Percentiles rank a stretch among this genome's conserved stretches.
phyloP scores from a whole-genome alignment of 2,113 vertebrate species.

The Mesitornis unicolor region DNA sequence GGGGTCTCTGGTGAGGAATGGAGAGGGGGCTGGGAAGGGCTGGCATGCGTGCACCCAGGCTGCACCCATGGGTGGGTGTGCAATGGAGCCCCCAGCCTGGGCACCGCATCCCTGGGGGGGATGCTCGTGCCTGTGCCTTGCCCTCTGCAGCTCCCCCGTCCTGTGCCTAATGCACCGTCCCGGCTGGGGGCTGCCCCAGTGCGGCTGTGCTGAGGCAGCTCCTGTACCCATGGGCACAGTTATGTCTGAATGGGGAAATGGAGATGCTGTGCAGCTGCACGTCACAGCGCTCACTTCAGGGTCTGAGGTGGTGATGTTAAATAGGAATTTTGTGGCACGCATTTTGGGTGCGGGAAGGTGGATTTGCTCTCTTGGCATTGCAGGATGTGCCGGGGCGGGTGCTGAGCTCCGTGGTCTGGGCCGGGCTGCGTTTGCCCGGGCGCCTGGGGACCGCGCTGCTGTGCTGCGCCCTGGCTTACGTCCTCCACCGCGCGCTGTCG shows the following conservation, averaged over 20 bases:
- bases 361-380: neutral
- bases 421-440: neutral
- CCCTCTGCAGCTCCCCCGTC: neutral
- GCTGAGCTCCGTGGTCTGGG: neutral
- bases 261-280: fast-evolving
- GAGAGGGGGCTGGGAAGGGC: neutral
- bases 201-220: neutral
- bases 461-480: constrained; percentile 10
- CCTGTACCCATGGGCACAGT: fast-evolving
- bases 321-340: fast-evolving
- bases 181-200: no score
- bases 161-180: no score
- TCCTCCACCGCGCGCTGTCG: neutral
- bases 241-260: fast-evolving
- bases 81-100: fast-evolving
- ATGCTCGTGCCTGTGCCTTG: fast-evolving
- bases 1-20: neutral
- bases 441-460: neutral
- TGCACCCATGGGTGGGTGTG: fast-evolving
- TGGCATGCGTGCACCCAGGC: neutral
- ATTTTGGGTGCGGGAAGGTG: neutral
- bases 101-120: fast-evolving
- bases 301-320: fast-evolving
- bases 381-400: neutral
- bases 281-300: fast-evolving